Percentiles rank a stretch among this genome's conserved stretches.
phyloP scores from a whole-genome alignment of 2,113 vertebrate genomes.

The Cheirogaleus medius region DNA sequence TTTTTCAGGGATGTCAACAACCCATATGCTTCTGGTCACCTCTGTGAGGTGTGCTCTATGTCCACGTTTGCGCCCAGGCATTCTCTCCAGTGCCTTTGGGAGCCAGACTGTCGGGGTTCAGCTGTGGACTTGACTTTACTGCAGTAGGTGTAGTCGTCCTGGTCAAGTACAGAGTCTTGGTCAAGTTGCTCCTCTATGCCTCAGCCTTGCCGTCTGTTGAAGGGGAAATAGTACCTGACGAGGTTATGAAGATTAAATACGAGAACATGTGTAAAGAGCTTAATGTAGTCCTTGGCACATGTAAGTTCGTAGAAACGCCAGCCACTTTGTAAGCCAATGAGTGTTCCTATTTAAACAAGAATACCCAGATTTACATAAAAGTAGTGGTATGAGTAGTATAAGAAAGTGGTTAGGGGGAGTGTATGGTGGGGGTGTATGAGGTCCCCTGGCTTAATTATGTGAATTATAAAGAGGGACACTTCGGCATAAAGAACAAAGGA shows the following conservation, averaged over 20 bases:
- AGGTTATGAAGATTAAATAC: neutral
- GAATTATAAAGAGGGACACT: too few species aligned
- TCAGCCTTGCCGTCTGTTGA: neutral
- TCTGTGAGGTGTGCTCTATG: rapidly evolving
- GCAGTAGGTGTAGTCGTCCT: neutral
- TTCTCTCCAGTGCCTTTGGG: rapidly evolving
- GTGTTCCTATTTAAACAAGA: neutral
- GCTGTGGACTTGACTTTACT: neutral
- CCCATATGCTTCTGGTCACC: neutral
- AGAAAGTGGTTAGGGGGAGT: neutral
- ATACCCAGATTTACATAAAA: neutral
- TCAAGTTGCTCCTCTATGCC: neutral
- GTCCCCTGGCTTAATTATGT: neutral
- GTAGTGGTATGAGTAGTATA: too few species aligned
- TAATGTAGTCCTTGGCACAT: rapidly evolving
- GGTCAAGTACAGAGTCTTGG: neutral
- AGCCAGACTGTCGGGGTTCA: rapidly evolving
- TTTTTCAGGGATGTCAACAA: neutral
- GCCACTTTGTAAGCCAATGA: neutral
- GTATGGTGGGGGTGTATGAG: rapidly evolving
- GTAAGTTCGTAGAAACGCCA: neutral
- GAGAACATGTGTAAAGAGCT: neutral
- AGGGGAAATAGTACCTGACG: neutral
- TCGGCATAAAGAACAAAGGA: neutral
- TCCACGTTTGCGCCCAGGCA: neutral